Base-by-base conservation (phyloP, 2,888 invertebrate species). In the Seladonia tumulorum region DNA sequence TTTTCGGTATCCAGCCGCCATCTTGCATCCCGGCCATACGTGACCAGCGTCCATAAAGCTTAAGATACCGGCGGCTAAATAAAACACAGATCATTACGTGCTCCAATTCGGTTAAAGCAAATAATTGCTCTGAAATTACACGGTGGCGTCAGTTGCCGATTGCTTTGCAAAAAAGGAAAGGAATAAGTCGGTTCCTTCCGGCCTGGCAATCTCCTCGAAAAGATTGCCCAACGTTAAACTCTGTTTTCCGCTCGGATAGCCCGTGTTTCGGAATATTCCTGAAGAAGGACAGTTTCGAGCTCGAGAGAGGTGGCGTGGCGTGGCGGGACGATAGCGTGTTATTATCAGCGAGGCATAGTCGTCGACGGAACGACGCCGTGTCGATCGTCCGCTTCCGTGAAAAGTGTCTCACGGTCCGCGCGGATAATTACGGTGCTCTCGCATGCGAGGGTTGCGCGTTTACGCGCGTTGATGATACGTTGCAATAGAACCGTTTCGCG, bases 341-440 rank as follows among this genome's bases (percentile, higher is more conserved):
- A 53, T 86, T 87, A 82, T 85, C 82, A 25, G 68, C 76, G 76
- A 68, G 18, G 53, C 57, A 49, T 74, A 22, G 45, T 68, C 53
- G 25, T 72, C 60, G 71, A 72, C 80, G n/a, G 66, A 57, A 81
- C 81, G 70, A 60, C 49, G 83, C 35, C 71, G 29, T 22, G 60
- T 70, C 49, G 80, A 84, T 80, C 60, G 22, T 68, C 71, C 45
- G 29, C 82, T 84, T 87, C 87, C 84, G 66, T 42, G 57, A 87
- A 63, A 66, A 63, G 39, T 78, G 53, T 81, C 81, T 72, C 49
- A 76, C 77, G 78, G 70, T 22, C 45, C 3, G 42, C 3, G 42
- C 25, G 60, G n/a, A 79, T 63, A 70, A 68, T 82, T 29, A 25
- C 25, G 47, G 71, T 57, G 35, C 47, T 53, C 18, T 5, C 25